Evolutionary conservation across 2,888 invertebrate species (phyloP), one percentile per base, ranked within the genome.

Genomic region (Drosophila flavopinicola): DNA sequence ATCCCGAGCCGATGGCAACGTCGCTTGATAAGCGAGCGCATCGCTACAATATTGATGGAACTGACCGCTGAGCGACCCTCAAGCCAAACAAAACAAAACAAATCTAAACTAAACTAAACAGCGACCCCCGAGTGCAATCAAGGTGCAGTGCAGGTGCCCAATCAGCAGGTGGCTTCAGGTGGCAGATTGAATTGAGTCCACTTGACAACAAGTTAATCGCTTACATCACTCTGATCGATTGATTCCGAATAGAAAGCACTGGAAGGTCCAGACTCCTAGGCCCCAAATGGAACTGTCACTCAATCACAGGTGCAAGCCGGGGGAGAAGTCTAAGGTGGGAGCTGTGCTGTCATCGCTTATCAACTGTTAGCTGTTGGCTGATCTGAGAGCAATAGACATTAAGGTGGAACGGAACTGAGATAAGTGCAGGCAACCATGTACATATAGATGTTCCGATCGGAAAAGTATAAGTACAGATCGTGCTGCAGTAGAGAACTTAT

Each of bases 401-500:
- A 11, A 47, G 68, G 51, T 72, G 56, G 68, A 47, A 24, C 72
- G 73, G 72, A 72, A 64, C 42, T 63, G 41, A 24, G 56, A 33
- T 49, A 59, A 72, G n/a, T n/a, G n/a, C n/a, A n/a, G 30, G 25
- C 53, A 42, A 17, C 29, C 9, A 23, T n/a, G 17, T 29, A n/a
- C 9, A 47, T 41, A 45, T 45, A 42, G 17, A 37, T 37, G 20
- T 17, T 44, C 32, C 7, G 6, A 7, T 27, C 24, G 20, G 15
- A 9, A 32, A 27, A 67, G 73, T 72, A 72, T 72, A 72, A 72
- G 73, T 64, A 73, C 56, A 58, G 57, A n/a, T n/a, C n/a, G n/a
- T n/a, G 44, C 15, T 38, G 33, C 7, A 10, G 15, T 20, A 11
- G 11, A 38, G 58, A 44, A 56, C 53, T 30, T 63, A 87, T 87